Conservation (phyloP, 2,113 vertebrate genomes). For the Notothenia rossii region DNA sequence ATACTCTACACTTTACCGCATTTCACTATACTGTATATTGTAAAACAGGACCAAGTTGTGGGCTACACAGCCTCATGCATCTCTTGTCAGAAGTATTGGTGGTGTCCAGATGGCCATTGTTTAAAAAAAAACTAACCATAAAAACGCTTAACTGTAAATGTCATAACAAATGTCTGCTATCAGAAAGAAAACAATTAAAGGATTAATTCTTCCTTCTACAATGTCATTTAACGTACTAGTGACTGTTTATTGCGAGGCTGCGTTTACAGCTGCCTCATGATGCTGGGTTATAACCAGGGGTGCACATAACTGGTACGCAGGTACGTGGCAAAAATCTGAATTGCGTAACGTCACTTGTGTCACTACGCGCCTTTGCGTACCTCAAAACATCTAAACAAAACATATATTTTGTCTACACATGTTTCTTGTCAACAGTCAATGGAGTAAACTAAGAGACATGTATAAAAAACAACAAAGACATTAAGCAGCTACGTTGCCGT, state of each 20-base stretch:
- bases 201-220: constrained; percentile 3
- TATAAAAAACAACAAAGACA: too few species aligned
- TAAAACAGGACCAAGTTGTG: not conserved
- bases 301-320: too few species aligned
- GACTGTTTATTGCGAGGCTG: constrained; percentile 29
- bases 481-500: too few species aligned
- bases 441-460: too few species aligned
- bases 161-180: constrained; percentile 37
- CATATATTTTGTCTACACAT: too few species aligned
- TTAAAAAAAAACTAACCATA: too few species aligned
- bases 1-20: not conserved
- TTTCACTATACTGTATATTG: not conserved
- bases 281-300: constrained; percentile 25
- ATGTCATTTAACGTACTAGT: not conserved
- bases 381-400: too few species aligned
- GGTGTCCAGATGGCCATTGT: not conserved
- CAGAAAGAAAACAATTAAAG: constrained; percentile 8
- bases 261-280: constrained; percentile 52
- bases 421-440: too few species aligned
- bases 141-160: constrained; percentile 16
- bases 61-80: not conserved
- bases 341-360: too few species aligned
- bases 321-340: too few species aligned
- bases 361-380: too few species aligned
- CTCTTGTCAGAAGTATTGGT: not conserved